Base-by-base conservation (phyloP, 2,888 invertebrate genomes). In the Metalampra italica region DNA sequence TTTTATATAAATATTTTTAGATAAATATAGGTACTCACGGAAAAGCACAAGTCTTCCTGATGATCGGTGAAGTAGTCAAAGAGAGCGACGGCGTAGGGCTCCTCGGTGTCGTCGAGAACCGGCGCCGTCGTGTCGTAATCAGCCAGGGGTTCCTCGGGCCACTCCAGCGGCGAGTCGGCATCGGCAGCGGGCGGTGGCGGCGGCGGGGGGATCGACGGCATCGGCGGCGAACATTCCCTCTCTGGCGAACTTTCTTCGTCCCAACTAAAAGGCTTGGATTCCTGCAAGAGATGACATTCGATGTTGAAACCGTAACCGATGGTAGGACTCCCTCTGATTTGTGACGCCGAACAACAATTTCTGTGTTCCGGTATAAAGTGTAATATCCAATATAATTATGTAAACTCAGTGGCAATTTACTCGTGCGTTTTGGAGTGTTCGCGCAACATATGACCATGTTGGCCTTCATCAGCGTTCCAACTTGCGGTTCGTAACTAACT, bases 191-290 rank as follows among this genome's bases (percentile, higher is more conserved):
- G 74, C 0, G 95, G 95, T 3, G 94, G 94, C 40, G 94, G 93
- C 1, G 95, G 95, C 2, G 96, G 94, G 7, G 95, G 95, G 56
- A 94, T 90, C 38, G 91, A 91, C 8, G 96, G 96, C 95, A 96
- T 95, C 0, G 96, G 95, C 0, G 93, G 94, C 15, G 94, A 94
- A 1, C 86, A 75, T 54, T 91, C 91, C 13, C 84, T 68, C 42
- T 81, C 82, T 0, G 81, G 75, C 11, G 78, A 76, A 49, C 66
- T 68, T 9, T 79, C 79, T 8, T 71, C 64, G 32, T 82, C 82
- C 88, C 88, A 89, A 51, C 64, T 69, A 37, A 79, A 66, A 0
- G 71, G 61, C 58, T 82, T 84, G 5, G 78, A 67, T 46, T 83
- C 82, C 87, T 88, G 60, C 11, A 73, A 66, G 12, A 40, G 29